A percentile compares a stretch with the other conserved stretches of the same genome.
These are phyloP conservation scores for Thecocarcelia acutangulata DNA, from an alignment of 2,888 invertebrate genomes.

Conservation along the genomic window DNA sequence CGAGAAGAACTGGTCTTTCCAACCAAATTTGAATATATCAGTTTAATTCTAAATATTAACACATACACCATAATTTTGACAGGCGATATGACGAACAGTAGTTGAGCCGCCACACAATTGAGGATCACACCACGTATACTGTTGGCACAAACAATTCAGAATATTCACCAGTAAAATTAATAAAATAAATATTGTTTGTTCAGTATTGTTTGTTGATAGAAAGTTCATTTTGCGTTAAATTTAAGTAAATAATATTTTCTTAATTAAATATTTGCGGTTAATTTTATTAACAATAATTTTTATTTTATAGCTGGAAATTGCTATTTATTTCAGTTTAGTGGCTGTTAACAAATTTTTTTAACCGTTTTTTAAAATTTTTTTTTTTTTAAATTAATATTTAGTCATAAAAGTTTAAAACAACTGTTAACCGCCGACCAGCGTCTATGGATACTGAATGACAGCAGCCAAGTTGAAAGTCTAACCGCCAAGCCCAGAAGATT, in stretches of 20 bases:
- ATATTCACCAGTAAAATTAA: slow-evolving; percentile 46
- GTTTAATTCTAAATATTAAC: neutral
- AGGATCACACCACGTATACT: slow-evolving; percentile 76
- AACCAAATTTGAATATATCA: too few relatives aligned
- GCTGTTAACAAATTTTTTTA: slow-evolving; percentile 41
- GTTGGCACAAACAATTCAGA: slow-evolving; percentile 49
- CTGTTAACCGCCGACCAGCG: slow-evolving; percentile 56
- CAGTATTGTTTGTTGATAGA: neutral
- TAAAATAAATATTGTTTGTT: slow-evolving; percentile 46
- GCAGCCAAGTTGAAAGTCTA: slow-evolving; percentile 43
- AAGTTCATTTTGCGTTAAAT: slow-evolving; percentile 34
- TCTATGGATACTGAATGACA: slow-evolving; percentile 50
- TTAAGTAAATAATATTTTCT: slow-evolving; percentile 18
- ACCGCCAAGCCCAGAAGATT: slow-evolving; percentile 51
- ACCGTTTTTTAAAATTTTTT: slow-evolving; percentile 39
- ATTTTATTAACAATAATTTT: neutral
- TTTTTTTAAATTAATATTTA: slow-evolving; percentile 32
- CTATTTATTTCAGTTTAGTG: slow-evolving; percentile 3
- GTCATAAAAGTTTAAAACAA: slow-evolving; percentile 45
- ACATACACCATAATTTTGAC: slow-evolving; percentile 78
- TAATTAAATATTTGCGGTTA: slow-evolving; percentile 16
- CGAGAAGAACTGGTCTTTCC: too few relatives aligned
- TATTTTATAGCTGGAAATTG: neutral
- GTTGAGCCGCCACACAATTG: slow-evolving; percentile 73
- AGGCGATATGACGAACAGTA: slow-evolving; percentile 76